These are phyloP conservation scores for Pyrocephalus nanus DNA, from an alignment of 2,797 vertebrate species.

Conservation along the genomic window DNA sequence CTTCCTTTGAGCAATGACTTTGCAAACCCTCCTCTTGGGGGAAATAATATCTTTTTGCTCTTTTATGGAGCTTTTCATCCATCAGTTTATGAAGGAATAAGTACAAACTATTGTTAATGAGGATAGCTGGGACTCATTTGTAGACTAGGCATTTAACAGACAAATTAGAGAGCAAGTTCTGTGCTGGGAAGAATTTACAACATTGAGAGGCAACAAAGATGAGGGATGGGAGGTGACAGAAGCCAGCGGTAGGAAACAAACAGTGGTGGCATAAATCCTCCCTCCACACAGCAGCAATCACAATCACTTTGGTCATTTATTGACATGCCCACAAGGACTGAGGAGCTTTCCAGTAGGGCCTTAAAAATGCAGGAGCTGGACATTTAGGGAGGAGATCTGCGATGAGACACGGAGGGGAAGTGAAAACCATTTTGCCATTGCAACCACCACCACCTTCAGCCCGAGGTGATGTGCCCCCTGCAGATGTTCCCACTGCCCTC, in stretches of 20 bases:
- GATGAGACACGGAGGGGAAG: not conserved
- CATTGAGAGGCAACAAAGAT: not conserved
- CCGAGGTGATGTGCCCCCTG: not conserved
- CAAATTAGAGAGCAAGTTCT: constrained; percentile 40
- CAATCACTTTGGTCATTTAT: not conserved
- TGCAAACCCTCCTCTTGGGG: constrained; percentile 45
- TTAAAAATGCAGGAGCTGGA: not conserved
- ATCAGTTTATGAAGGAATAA: constrained; percentile 55
- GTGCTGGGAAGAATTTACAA: constrained; percentile 17
- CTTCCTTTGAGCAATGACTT: constrained; percentile 48
- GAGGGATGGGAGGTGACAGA: constrained; percentile 33
- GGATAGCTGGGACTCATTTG: constrained; percentile 43
- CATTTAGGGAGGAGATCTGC: not conserved
- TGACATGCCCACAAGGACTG: not conserved
- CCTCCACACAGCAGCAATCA: not conserved
- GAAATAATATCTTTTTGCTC: not conserved
- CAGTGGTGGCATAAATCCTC: not conserved
- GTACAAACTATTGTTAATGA: constrained; percentile 47
- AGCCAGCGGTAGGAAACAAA: constrained; percentile 6
- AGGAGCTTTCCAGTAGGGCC: not conserved
- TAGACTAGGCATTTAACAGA: constrained; percentile 41
- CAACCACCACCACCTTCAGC: not conserved
- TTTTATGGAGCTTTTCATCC: constrained; percentile 48
- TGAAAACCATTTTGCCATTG: not conserved
- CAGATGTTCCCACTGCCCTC: not conserved